Evolutionary conservation across 2,888 invertebrate species (phyloP).

Genomic region (Rhamnusium bicolor): DNA sequence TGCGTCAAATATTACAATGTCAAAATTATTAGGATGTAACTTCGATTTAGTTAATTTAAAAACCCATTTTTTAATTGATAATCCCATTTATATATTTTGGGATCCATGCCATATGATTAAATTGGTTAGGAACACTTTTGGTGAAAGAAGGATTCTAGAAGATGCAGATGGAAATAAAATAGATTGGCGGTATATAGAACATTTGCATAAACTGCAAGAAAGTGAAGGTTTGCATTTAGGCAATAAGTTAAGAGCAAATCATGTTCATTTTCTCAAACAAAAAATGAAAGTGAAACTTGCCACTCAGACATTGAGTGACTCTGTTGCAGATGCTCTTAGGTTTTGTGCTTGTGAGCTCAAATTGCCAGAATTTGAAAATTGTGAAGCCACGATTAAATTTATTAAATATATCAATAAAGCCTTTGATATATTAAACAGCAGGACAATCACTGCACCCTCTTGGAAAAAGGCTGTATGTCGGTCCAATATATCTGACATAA

Average conservation of each 20-base stretch:
- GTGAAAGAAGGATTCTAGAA: conserved; percentile 18
- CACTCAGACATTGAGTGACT: too few species aligned
- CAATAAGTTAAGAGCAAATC: conserved; percentile 32
- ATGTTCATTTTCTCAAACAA: conserved; percentile 12
- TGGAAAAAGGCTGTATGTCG: conserved; percentile 30
- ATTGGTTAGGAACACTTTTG: conserved; percentile 33
- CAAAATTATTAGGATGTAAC: not conserved
- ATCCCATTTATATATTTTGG: conserved; percentile 32
- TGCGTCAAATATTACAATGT: not conserved
- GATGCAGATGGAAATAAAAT: conserved; percentile 33
- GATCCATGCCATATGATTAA: conserved; percentile 37
- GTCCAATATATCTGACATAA: conserved; percentile 17
- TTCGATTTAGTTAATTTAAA: not conserved
- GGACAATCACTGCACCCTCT: too few species aligned
- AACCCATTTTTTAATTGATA: conserved; percentile 8
- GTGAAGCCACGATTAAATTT: conserved; percentile 35
- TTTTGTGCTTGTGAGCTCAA: not conserved
- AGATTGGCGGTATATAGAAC: conserved; percentile 26
- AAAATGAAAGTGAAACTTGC: too few species aligned
- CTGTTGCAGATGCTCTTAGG: too few species aligned
- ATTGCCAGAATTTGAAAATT: conserved; percentile 36
- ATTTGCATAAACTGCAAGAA: conserved; percentile 28
- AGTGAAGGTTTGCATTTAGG: conserved; percentile 34
- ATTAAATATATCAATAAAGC: conserved; percentile 39
- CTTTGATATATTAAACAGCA: conserved; percentile 45